Evolutionary conservation across 1,140 invertebrate species (phyloP).

Genomic region (Brachionus sp.): DNA sequence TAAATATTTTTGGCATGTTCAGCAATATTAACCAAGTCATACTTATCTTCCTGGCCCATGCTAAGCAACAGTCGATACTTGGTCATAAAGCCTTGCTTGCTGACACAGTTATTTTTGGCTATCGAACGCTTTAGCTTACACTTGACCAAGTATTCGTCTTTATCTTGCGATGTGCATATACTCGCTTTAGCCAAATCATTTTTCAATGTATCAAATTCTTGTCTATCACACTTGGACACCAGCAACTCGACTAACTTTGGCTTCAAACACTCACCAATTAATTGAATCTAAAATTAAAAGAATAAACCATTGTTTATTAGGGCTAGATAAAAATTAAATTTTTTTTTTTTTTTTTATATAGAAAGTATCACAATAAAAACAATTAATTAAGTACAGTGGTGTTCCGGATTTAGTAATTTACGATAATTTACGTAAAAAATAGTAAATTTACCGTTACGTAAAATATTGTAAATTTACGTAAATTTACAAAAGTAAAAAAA

Average conservation of each 20-base stretch:
- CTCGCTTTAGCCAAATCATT: neutral
- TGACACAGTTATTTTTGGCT: neutral
- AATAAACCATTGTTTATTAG: too few species aligned
- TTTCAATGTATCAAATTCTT: neutral
- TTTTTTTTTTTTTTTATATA: neutral
- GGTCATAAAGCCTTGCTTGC: neutral
- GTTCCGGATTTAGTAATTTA: too few species aligned
- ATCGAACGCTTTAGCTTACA: neutral
- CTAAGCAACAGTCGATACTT: neutral
- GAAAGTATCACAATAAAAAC: too few species aligned
- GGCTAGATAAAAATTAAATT: neutral
- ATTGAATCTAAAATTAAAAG: conserved; percentile 3
- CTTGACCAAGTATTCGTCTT: neutral
- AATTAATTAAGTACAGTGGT: too few species aligned
- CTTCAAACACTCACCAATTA: neutral
- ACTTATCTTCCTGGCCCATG: neutral
- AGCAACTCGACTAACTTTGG: neutral
- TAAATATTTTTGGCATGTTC: neutral
- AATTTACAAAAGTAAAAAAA: too few species aligned
- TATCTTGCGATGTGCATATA: conserved; percentile 1
- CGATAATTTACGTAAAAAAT: too few species aligned
- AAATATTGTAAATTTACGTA: too few species aligned
- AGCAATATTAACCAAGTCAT: neutral
- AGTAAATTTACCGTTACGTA: too few species aligned
- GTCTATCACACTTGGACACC: neutral